phyloP scores from a whole-genome alignment of 2,113 vertebrate species.

The Hydrochoerus hydrochaeris region DNA sequence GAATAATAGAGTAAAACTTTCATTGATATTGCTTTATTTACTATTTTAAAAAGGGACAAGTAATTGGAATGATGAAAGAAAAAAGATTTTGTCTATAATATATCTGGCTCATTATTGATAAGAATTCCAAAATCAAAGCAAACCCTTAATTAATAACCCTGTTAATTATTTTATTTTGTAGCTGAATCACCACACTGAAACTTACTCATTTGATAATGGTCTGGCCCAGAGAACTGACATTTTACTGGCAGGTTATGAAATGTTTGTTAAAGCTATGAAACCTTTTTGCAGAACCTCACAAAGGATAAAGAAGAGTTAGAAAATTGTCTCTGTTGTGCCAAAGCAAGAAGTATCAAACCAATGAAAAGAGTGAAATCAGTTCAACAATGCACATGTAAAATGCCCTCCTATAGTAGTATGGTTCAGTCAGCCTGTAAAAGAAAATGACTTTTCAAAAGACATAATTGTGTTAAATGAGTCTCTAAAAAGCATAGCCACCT shows the following conservation, averaged over 20 bases:
- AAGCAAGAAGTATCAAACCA: constrained; percentile 23
- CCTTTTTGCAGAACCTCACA: constrained; percentile 51
- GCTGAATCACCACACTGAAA: constrained; percentile 19
- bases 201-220: constrained; percentile 47
- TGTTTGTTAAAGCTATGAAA: constrained; percentile 62
- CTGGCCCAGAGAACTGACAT: constrained; percentile 43
- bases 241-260: constrained; percentile 66
- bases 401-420: background rate
- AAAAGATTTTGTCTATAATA: background rate
- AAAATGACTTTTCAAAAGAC: constrained; percentile 38
- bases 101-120: constrained; percentile 11
- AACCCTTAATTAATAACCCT: constrained; percentile 63
- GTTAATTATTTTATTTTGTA: constrained; percentile 54
- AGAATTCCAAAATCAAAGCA: constrained; percentile 64
- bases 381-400: background rate
- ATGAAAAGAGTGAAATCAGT: constrained; percentile 26
- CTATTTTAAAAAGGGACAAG: constrained; percentile 17
- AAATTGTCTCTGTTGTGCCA: background rate
- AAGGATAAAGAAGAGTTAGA: constrained; percentile 14
- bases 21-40: background rate
- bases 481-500: background rate
- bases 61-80: constrained; percentile 34
- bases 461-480: constrained; percentile 4
- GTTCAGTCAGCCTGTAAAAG: constrained; percentile 11
- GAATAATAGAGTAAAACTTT: constrained; percentile 20